Evolutionary conservation across 2,888 invertebrate species (phyloP), one percentile per base, ranked within the genome.

Genomic region (Pollenia amentaria): DNA sequence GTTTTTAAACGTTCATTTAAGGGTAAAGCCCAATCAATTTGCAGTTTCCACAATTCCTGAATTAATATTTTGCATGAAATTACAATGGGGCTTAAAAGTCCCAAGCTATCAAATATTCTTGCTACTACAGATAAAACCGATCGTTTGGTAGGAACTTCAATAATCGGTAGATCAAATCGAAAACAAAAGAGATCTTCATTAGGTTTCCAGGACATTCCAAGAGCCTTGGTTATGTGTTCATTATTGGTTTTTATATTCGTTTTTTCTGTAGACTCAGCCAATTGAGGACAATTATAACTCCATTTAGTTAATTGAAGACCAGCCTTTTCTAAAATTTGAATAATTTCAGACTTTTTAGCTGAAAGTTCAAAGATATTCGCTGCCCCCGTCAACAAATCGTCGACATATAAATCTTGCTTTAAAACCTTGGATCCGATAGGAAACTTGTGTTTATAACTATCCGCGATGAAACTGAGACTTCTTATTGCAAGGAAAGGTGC

Each of bases 41-140:
- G 85, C 14, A 85, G 85, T 84, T 77, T 89, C 48, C 85, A 75
- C n/a, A 48, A 73, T 48, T 18, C 72, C 48, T 67, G 64, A 65
- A 38, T 29, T 3, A 29, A 29, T 29, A 29, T 29, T 29, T 29
- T 29, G 29, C 29, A 29, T 3, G 29, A 29, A 29, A 29, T 29
- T 29, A 29, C 29, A 29, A 29, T 29, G 3, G 29, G 29, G 3
- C 29, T 29, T 29, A 29, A 3, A 3, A 29, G 3, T 29, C 29
- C 29, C 2, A 29, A 3, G 2, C 2, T 3, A 3, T 29, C 29
- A 29, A 29, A 29, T 2, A 29, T 29, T 29, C 3, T 29, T 2
- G 29, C 29, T 3, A 29, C 29, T 29, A 29, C 29, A 2, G 29
- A 29, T 29, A 29, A 29, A 29, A 29, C 29, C 3, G 29, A 29